Evolutionary conservation across 2,113 vertebrate species (phyloP).

Genomic region (Macrotis lagotis): DNA sequence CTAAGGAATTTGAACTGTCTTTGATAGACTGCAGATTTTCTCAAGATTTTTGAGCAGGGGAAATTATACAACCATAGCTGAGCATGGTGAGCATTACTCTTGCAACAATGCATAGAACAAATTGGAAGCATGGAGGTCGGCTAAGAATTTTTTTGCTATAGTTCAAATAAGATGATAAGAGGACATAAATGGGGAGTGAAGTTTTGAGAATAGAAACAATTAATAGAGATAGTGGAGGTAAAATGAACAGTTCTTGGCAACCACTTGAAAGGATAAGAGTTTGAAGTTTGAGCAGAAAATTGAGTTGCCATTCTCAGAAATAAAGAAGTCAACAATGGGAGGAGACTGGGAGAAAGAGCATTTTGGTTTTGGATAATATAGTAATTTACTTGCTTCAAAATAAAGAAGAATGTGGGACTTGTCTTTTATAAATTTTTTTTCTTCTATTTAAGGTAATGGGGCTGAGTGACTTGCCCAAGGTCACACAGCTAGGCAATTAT

Average conservation of each 20-base stretch:
- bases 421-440: too few relatives aligned
- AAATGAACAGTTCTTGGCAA: background rate
- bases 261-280: background rate
- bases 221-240: background rate
- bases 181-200: background rate
- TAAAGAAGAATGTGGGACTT: slow-evolving; percentile 36
- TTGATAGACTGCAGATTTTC: background rate
- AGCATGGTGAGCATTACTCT: background rate
- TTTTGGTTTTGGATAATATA: background rate
- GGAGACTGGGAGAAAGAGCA: slow-evolving; percentile 9
- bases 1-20: background rate
- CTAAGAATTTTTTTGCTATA: background rate
- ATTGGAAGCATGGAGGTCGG: background rate
- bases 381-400: slow-evolving; percentile 38
- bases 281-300: background rate
- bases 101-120: background rate
- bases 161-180: background rate
- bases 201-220: background rate
- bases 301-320: background rate
- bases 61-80: background rate
- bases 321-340: background rate
- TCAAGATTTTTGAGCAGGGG: background rate
- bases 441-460: too few relatives aligned
- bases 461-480: too few relatives aligned
- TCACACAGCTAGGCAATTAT: too few relatives aligned